phyloP scores from a whole-genome alignment of 1,140 invertebrate genomes.

The Drosophila lini region DNA sequence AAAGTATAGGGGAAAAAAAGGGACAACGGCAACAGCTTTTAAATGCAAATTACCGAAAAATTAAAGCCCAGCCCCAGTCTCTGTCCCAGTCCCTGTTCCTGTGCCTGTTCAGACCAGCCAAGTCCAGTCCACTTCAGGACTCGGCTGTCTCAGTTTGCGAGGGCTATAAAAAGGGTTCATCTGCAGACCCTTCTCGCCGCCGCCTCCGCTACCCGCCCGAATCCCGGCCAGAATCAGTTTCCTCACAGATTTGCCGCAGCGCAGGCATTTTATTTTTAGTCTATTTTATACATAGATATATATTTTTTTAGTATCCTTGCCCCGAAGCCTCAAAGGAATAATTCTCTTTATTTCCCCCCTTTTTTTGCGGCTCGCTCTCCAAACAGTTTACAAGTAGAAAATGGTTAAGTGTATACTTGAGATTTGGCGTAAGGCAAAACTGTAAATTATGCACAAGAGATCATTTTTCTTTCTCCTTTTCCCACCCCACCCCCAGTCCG shows the following conservation, averaged over 20 bases:
- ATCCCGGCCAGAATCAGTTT: constrained; percentile 31
- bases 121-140: constrained; percentile 44
- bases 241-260: constrained; percentile 69
- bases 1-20: constrained; percentile 30
- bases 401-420: constrained; percentile 80
- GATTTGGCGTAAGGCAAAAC: constrained; percentile 76
- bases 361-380: constrained; percentile 60
- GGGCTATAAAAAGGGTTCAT: constrained; percentile 63
- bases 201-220: not conserved
- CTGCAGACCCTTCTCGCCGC: constrained; percentile 6
- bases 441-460: constrained; percentile 83
- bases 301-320: constrained; percentile 40
- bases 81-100: not conserved
- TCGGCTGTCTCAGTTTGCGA: constrained; percentile 34
- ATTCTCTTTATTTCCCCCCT: constrained; percentile 56
- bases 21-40: constrained; percentile 59
- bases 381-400: constrained; percentile 79
- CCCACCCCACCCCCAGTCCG: not conserved
- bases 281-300: constrained; percentile 41
- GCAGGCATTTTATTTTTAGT: constrained; percentile 67
- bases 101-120: not conserved
- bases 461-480: constrained; percentile 71
- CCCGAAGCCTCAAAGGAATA: constrained; percentile 70
- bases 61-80: constrained; percentile 46
- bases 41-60: constrained; percentile 82